These are phyloP conservation scores for Sphinx pinastri DNA, from an alignment of 2,888 invertebrate genomes.

Conservation along the genomic window DNA sequence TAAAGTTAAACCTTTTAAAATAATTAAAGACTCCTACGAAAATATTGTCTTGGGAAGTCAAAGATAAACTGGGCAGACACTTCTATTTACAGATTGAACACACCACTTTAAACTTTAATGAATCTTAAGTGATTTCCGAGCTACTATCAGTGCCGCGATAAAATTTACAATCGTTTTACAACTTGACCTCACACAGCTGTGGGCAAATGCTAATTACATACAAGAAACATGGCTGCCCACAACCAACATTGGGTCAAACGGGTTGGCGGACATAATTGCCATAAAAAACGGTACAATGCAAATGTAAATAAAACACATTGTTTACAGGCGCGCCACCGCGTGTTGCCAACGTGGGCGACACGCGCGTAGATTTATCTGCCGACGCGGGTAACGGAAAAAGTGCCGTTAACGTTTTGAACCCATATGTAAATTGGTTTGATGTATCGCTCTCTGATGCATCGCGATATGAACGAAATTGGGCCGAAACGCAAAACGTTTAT, in stretches of 20 bases:
- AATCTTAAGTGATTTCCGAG: too few species aligned
- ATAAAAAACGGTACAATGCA: slow-evolving; percentile 12
- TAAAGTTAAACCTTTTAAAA: too few species aligned
- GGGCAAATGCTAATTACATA: not conserved
- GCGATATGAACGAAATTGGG: slow-evolving; percentile 10
- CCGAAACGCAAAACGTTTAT: not conserved
- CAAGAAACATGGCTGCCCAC: not conserved
- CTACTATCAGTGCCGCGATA: too few species aligned
- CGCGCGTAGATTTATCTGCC: slow-evolving; percentile 26
- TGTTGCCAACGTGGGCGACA: slow-evolving; percentile 26
- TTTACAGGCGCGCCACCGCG: slow-evolving; percentile 9
- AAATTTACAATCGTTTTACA: too few species aligned
- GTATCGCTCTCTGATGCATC: slow-evolving; percentile 5
- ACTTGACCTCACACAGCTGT: not conserved
- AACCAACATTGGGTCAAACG: slow-evolving; percentile 8
- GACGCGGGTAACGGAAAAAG: slow-evolving; percentile 26
- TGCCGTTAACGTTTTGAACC: slow-evolving; percentile 25
- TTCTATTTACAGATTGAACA: too few species aligned
- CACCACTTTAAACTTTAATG: too few species aligned
- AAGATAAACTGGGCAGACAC: too few species aligned
- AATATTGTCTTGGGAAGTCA: too few species aligned
- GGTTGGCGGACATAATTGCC: slow-evolving; percentile 18
- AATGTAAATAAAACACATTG: slow-evolving; percentile 11
- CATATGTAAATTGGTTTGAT: slow-evolving; percentile 17
- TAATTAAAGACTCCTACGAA: too few species aligned